Conservation (phyloP, 2,113 vertebrate genomes). For the Bujurquina vittata region DNA sequence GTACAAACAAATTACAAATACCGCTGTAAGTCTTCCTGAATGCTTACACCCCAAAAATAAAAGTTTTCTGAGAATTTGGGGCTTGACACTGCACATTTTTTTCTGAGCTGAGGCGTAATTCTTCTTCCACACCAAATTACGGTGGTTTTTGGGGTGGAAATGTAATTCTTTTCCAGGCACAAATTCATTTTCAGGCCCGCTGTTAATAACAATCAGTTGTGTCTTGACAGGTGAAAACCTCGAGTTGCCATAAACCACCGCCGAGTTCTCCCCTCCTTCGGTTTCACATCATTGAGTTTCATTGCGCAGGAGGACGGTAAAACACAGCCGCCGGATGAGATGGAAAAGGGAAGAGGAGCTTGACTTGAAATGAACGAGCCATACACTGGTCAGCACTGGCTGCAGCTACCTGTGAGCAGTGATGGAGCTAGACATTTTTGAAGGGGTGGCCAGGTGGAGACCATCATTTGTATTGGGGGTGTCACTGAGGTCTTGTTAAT, state of each 20-base stretch:
- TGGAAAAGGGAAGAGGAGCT: slow-evolving; percentile 24
- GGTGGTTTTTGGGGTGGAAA: slow-evolving; percentile 32
- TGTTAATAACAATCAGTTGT: slow-evolving; percentile 65
- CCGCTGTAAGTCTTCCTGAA: background rate
- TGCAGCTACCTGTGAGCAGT: background rate
- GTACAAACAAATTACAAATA: slow-evolving; percentile 27
- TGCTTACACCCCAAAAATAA: slow-evolving; percentile 31
- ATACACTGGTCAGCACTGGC: background rate
- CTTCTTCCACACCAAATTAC: slow-evolving; percentile 44
- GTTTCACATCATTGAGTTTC: slow-evolving; percentile 69
- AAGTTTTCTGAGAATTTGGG: slow-evolving; percentile 23
- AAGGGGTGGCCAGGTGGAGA: background rate
- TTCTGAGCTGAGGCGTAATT: slow-evolving; percentile 5
- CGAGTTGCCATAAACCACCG: slow-evolving; percentile 59
- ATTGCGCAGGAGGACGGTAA: slow-evolving; percentile 63
- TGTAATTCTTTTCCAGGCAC: slow-evolving; percentile 23
- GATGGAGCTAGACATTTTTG: background rate
- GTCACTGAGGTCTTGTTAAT: background rate
- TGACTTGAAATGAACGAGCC: background rate
- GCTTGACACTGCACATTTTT: slow-evolving; percentile 52
- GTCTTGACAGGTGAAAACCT: slow-evolving; percentile 57
- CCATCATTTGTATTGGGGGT: background rate
- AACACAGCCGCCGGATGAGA: slow-evolving; percentile 60
- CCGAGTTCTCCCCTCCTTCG: slow-evolving; percentile 16
- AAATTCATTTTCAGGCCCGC: slow-evolving; percentile 48